Percentiles rank a stretch among this genome's conserved stretches.
These are phyloP conservation scores for Chalcis sispes DNA, from an alignment of 2,888 invertebrate genomes.

Conservation along the genomic window DNA sequence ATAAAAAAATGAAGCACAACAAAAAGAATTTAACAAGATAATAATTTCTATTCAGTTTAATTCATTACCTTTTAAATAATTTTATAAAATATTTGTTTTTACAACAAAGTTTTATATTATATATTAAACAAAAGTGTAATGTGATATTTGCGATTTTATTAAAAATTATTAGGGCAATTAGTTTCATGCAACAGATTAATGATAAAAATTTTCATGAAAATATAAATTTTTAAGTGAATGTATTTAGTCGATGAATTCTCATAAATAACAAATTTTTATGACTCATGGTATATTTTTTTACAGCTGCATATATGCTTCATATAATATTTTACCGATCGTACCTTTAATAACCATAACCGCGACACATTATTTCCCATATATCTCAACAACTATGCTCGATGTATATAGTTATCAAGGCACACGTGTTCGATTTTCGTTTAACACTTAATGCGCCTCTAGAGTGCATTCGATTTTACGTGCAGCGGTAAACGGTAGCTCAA, in stretches of 20 bases:
- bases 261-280: background rate
- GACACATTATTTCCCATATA: slow-evolving; percentile 61
- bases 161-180: too few species aligned
- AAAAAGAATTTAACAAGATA: too few species aligned
- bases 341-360: slow-evolving; percentile 63
- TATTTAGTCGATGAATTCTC: background rate
- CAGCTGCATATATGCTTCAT: slow-evolving; percentile 53
- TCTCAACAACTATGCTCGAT: slow-evolving; percentile 40
- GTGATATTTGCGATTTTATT: too few species aligned
- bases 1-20: too few species aligned
- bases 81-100: too few species aligned
- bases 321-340: slow-evolving; percentile 63
- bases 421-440: slow-evolving; percentile 53
- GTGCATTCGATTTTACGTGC: slow-evolving; percentile 50
- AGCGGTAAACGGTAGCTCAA: slow-evolving; percentile 33
- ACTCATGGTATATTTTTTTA: slow-evolving; percentile 33
- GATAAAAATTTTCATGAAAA: too few species aligned
- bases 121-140: too few species aligned
- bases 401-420: slow-evolving; percentile 27
- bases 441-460: slow-evolving; percentile 53
- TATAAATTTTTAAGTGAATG: background rate
- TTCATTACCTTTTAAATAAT: too few species aligned
- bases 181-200: too few species aligned
- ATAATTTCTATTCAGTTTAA: too few species aligned
- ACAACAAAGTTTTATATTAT: too few species aligned